phyloP scores from a whole-genome alignment of 37 sponge, comb jelly and placozoan species.

The Bolinopsis microptera region DNA sequence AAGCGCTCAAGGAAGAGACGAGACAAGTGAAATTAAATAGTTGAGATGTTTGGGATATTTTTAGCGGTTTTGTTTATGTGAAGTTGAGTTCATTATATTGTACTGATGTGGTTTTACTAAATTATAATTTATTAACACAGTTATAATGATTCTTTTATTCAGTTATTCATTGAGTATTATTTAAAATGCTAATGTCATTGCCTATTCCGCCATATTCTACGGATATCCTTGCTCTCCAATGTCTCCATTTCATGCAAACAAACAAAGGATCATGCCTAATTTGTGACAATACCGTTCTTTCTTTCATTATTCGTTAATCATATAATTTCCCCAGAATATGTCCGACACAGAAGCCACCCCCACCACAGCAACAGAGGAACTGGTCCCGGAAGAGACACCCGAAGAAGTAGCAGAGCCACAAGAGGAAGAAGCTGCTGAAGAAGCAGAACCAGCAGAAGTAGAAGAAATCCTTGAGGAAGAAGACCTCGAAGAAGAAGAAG shows the following conservation, averaged over 20 bases:
- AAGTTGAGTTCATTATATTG: background rate
- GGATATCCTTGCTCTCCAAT: too few species aligned
- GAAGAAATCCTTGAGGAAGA: background rate
- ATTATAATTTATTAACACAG: background rate
- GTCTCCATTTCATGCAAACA: too few species aligned
- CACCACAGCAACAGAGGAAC: background rate
- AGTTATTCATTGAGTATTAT: too few species aligned
- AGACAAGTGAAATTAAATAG: background rate
- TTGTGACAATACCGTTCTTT: background rate
- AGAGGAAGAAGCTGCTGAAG: background rate
- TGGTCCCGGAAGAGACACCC: background rate
- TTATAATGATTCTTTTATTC: too few species aligned
- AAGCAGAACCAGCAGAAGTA: background rate
- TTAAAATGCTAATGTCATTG: too few species aligned
- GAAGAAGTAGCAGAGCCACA: background rate
- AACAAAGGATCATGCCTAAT: too few species aligned
- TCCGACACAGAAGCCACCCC: conserved; percentile 24
- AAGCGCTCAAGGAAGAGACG: background rate
- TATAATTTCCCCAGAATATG: background rate
- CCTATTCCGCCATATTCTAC: too few species aligned
- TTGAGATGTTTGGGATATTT: background rate
- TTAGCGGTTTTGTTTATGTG: background rate
- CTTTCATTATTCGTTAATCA: background rate
- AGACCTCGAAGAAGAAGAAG: background rate
- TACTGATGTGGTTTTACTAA: background rate